Conservation (phyloP, 1,140 invertebrate species). For the Diploscapter pachys region DNA sequence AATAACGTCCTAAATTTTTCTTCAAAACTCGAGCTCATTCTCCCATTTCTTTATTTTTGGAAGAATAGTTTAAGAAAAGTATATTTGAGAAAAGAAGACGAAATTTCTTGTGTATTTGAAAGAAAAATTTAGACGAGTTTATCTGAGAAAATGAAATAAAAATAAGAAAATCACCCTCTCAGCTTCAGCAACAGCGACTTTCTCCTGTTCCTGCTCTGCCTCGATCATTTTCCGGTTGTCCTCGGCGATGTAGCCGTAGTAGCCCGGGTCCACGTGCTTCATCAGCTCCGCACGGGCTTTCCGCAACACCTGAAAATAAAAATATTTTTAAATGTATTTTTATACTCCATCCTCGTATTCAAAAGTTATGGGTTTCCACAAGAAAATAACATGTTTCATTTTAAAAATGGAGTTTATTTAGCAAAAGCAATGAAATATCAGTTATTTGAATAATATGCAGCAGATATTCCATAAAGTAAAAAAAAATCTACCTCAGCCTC, state of each 20-base stretch:
- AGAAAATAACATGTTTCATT: no score
- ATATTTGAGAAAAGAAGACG: no score
- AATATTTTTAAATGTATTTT: neutral
- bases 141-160: no score
- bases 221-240: constrained; percentile 91
- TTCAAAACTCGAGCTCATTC: neutral
- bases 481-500: constrained; percentile 63
- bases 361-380: no score
- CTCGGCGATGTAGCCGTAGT: constrained; percentile 96
- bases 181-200: constrained; percentile 39
- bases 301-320: constrained; percentile 63
- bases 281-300: constrained; percentile 93
- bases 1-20: neutral
- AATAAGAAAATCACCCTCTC: constrained; percentile 15
- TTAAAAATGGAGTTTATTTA: no score
- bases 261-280: constrained; percentile 76
- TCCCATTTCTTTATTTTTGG: neutral
- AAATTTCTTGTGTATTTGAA: no score
- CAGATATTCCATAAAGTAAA: no score
- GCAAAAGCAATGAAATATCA: no score
- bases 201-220: constrained; percentile 68
- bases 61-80: neutral
- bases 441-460: no score
- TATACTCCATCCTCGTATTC: no score
- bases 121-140: no score